Percentiles rank a stretch among this genome's conserved stretches.
Conservation (phyloP, 2,113 vertebrate species). For the Pholis gunnellus region DNA sequence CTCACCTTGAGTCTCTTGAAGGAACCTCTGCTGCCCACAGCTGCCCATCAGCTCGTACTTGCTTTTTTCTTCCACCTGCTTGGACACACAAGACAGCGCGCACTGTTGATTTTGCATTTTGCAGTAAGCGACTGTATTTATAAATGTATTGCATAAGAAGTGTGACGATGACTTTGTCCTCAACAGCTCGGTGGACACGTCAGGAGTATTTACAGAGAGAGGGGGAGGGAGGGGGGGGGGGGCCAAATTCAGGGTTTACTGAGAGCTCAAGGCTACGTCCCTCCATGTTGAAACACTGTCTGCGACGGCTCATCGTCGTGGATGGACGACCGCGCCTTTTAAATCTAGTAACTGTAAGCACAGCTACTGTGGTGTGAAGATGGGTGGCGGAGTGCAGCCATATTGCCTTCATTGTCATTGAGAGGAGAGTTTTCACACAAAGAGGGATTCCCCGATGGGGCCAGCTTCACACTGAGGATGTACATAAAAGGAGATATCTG, state of each 20-base stretch:
- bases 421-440: not conserved
- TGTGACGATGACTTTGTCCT: conserved; percentile 9
- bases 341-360: conserved; percentile 5
- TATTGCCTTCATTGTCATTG: conserved; percentile 15
- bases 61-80: conserved; percentile 78
- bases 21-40: conserved; percentile 70
- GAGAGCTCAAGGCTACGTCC: not conserved
- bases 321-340: conserved; percentile 2
- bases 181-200: conserved; percentile 14
- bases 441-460: not conserved
- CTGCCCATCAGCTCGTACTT: conserved; percentile 79
- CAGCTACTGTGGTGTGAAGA: conserved; percentile 41
- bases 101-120: conserved; percentile 11
- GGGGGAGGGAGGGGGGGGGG: too few species aligned
- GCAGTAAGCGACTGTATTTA: not conserved
- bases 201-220: conserved; percentile 30
- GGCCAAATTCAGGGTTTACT: conserved; percentile 12
- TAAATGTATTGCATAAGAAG: conserved; percentile 34
- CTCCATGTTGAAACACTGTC: conserved; percentile 11
- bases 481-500: not conserved
- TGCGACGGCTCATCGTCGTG: conserved; percentile 4
- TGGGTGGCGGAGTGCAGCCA: conserved; percentile 10
- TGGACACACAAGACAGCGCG: conserved; percentile 31
- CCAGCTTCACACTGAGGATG: not conserved
- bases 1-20: conserved; percentile 80